Base-by-base conservation (phyloP, 2,113 vertebrate genomes). In the Onychostoma macrolepis region DNA sequence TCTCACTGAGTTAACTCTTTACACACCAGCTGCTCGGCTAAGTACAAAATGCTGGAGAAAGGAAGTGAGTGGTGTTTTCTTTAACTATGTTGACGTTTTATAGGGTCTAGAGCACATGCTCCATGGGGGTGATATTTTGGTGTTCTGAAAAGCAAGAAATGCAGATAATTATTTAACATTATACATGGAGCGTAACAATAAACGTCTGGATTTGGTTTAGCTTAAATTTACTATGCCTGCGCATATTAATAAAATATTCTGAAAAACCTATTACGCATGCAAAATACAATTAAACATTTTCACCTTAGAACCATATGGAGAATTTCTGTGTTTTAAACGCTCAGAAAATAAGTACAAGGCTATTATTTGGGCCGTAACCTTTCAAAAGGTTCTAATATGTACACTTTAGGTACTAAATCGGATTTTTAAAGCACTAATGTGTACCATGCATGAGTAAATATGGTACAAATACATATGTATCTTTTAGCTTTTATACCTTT, bases 1-100 rank as follows among this genome's bases (percentile, higher is more conserved):
- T 96, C 93, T 96, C 93, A 95, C 92, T 93, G 94, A 89, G 94
- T 97, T 97, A 97, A 97, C 96, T 96, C 96, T 94, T 96, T 96
- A 90, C 81, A 81, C 77, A 78, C 88, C 89, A 88, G 86, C 63
- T 76, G 82, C 78, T 89, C 76, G 48, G 36, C n/a, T 83, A 58
- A 24, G 26, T 9, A 80, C 9, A 48, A 83, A 87, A 86, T 58
- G 63, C 80, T 80, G 53, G 82, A 85, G 56, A 90, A 84, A 89
- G 93, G 80, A 93, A 93, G 92, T 89, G 45, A 53, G 65, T 24
- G 19, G 61, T 8, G 58, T n/a, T 53, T 6, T 19, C 81, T 83
- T 83, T 71, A 71, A 83, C 33, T 71, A n/a, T n/a, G 65, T 28
- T 17, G 19, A 33, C 43, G 56, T 82, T 67, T 56, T 48, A 3